Conservation (phyloP, 30 jellyfish, hydroid and myxozoan species). For the Nemopilema nomurai region DNA sequence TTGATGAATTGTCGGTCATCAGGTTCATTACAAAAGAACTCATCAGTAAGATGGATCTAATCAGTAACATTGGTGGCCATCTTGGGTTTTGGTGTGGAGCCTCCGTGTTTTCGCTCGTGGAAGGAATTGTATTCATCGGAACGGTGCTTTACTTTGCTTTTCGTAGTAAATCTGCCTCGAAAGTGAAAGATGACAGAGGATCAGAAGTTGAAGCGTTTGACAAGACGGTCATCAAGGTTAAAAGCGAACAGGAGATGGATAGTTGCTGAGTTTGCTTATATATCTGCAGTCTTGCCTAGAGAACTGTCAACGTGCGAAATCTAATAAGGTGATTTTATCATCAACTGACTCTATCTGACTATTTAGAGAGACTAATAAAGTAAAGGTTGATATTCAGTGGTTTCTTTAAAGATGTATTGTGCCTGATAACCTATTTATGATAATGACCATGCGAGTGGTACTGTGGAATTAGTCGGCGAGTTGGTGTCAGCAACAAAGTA, state of each 20-base stretch:
- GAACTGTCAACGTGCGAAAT: too few relatives aligned
- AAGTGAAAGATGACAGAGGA: not conserved
- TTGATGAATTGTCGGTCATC: conserved; percentile 10
- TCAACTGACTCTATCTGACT: too few relatives aligned
- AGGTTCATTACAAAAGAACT: conserved; percentile 11
- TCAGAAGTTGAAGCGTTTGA: not conserved
- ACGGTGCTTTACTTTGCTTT: not conserved
- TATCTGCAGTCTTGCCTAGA: too few relatives aligned
- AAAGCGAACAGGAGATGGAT: not conserved
- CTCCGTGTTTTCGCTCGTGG: conserved; percentile 36
- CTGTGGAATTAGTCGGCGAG: too few relatives aligned
- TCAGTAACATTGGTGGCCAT: conserved; percentile 59
- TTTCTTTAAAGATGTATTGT: too few relatives aligned
- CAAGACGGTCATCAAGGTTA: not conserved
- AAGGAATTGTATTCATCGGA: conserved; percentile 9
- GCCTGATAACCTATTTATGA: too few relatives aligned
- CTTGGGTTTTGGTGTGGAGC: conserved; percentile 71
- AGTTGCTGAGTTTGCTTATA: not conserved
- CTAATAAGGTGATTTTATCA: too few relatives aligned
- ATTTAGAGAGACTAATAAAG: too few relatives aligned
- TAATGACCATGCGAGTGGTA: too few relatives aligned
- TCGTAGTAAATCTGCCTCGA: not conserved
- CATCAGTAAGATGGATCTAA: conserved; percentile 7
- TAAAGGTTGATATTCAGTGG: too few relatives aligned
- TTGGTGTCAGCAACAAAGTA: too few relatives aligned